Evolutionary conservation across 2,888 invertebrate genomes (phyloP).

Genomic region (Mactromeris polynyma): DNA sequence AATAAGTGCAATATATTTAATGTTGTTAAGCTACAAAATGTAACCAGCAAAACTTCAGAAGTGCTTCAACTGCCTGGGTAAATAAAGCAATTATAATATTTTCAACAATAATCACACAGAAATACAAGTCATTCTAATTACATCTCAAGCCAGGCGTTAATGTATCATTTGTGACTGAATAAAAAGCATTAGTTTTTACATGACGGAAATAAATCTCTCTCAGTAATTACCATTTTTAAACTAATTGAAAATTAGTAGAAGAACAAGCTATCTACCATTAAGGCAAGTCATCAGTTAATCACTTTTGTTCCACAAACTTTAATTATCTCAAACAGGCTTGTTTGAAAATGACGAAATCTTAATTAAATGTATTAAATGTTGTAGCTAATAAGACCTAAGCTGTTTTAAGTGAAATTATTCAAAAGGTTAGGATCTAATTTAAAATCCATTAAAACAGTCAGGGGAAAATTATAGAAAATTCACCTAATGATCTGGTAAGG

Average conservation of each 20-base stretch:
- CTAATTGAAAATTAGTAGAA: not conserved
- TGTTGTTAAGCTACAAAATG: too few relatives aligned
- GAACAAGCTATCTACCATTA: not conserved
- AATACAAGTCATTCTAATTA: not conserved
- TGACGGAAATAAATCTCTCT: not conserved
- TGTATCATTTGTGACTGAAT: not conserved
- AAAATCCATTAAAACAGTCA: slow-evolving; percentile 55
- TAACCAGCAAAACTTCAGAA: too few relatives aligned
- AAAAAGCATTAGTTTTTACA: slow-evolving; percentile 2
- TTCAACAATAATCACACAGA: not conserved
- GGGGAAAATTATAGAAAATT: slow-evolving; percentile 35
- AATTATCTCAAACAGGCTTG: slow-evolving; percentile 10
- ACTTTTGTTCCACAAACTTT: not conserved
- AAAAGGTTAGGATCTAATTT: slow-evolving; percentile 51
- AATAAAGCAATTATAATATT: not conserved
- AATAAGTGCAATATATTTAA: too few relatives aligned
- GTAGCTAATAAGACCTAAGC: slow-evolving; percentile 58
- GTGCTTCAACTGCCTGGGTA: not conserved
- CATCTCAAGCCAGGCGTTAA: not conserved
- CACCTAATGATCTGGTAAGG: slow-evolving; percentile 45
- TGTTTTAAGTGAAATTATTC: slow-evolving; percentile 58
- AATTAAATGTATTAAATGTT: slow-evolving; percentile 57
- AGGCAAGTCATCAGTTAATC: not conserved
- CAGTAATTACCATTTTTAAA: not conserved
- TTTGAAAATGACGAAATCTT: slow-evolving; percentile 49